Base-by-base conservation (phyloP, 2,797 vertebrate genomes). In the Oceanodroma leucorhoa region DNA sequence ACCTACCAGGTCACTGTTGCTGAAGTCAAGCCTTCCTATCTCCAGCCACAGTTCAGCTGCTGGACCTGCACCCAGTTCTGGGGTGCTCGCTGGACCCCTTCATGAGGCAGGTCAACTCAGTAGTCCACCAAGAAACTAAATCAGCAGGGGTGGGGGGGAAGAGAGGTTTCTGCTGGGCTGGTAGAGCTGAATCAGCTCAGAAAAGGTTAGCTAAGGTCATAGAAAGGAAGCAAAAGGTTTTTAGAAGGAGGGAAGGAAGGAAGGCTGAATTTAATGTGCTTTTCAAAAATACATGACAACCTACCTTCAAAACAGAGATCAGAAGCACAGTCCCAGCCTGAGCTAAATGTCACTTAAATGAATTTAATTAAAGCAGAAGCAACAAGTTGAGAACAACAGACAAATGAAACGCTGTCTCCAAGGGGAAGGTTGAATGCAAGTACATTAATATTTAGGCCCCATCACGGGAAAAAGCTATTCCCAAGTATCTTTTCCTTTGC, bases 281-380 rank as follows among this genome's bases (percentile, higher is more conserved):
- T 77, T 94, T 82, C 41, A 87, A 82, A 94, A 93, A 92, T 20
- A 84, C 46, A 30, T 36, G 54, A 87, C 53, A 72, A 65, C 19
- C 34, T 40, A 50, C 43, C 77, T 81, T 89, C 58, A 84, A 78
- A 82, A 76, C 66, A 81, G 69, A 92, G 83, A 69, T 88, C 83
- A 95, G 73, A 81, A 89, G 62, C 40, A 72, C 10, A 93, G 57
- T 46, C 38, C 50, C 50, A 75, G 61, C 6, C 78, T 65, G n/a
- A 95, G 45, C 43, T 69, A 82, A 75, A 92, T 46, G 61, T 61
- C 73, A 90, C 61, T 91, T 90, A 51, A 73, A 80, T 67, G 5
- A 92, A 88, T 81, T 88, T 78, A 95, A 86, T 89, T 94, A 82
- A 67, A 94, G 70, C 21, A 87, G 34, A 87, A 79, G n/a, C 30